These are phyloP conservation scores for Euzetes globulus DNA, from an alignment of 2,888 invertebrate genomes.

Conservation along the genomic window DNA sequence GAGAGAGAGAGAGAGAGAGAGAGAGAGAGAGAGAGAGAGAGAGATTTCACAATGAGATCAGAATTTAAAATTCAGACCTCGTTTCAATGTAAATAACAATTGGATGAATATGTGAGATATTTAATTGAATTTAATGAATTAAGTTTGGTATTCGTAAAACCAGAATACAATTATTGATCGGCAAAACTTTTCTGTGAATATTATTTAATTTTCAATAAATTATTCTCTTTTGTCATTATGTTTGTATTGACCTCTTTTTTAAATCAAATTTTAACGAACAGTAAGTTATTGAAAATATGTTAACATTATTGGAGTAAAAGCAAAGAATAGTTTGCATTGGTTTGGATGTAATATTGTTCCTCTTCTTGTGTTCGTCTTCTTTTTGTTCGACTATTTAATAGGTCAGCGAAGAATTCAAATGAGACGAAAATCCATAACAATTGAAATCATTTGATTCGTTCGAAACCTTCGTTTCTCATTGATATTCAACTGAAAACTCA, in stretches of 20 bases:
- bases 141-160: not conserved
- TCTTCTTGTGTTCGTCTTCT: constrained; percentile 11
- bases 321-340: not conserved
- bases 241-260: constrained; percentile 10
- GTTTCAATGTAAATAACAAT: not conserved
- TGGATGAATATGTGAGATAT: not conserved
- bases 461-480: not conserved
- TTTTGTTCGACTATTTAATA: not conserved
- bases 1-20: constrained; percentile 3
- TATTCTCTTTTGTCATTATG: constrained; percentile 18
- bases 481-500: not conserved
- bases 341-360: not conserved
- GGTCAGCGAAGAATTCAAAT: not conserved
- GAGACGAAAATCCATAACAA: constrained; percentile 11
- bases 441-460: not conserved
- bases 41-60: not conserved
- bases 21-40: constrained; percentile 11
- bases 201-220: constrained; percentile 23
- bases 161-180: not conserved
- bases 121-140: too few species aligned
- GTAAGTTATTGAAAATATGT: constrained; percentile 21
- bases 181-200: not conserved
- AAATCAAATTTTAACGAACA: not conserved
- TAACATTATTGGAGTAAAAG: not conserved
- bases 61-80: not conserved